Conservation (phyloP, 2,113 vertebrate genomes). For the Steatornis caripensis region DNA sequence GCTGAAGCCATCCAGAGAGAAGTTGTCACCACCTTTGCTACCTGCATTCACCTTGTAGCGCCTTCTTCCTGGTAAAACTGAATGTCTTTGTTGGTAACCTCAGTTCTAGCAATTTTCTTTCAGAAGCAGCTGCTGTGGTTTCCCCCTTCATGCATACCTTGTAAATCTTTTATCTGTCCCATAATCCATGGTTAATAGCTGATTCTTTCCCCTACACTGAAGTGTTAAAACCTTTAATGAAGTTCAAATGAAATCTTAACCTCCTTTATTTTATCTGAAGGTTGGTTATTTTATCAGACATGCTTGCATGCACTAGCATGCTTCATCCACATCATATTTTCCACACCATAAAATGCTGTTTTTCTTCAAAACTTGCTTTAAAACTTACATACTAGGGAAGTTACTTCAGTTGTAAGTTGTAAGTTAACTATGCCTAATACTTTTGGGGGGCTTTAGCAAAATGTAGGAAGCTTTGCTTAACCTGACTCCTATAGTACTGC, state of each 20-base stretch:
- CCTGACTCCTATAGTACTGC: accelerated
- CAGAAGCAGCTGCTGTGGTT: neutral
- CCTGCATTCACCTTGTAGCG: neutral
- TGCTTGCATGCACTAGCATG: accelerated
- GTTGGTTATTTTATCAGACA: neutral
- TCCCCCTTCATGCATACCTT: neutral
- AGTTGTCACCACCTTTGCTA: neutral
- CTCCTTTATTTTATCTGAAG: neutral
- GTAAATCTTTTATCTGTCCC: neutral
- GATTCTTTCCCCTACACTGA: neutral
- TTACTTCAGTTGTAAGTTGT: neutral
- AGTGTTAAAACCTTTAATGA: neutral
- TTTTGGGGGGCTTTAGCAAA: neutral
- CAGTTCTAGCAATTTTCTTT: neutral
- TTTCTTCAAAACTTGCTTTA: neutral
- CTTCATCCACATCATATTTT: neutral
- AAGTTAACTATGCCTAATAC: neutral
- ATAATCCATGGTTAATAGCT: neutral
- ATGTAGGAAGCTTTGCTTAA: neutral
- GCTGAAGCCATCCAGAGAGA: neutral
- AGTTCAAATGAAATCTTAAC: neutral
- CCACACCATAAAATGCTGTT: neutral
- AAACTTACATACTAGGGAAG: neutral
- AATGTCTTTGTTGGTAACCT: neutral
- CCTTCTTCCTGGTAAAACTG: neutral